phyloP scores from a whole-genome alignment of 2,797 vertebrate species.

The Uromys caudimaculatus region DNA sequence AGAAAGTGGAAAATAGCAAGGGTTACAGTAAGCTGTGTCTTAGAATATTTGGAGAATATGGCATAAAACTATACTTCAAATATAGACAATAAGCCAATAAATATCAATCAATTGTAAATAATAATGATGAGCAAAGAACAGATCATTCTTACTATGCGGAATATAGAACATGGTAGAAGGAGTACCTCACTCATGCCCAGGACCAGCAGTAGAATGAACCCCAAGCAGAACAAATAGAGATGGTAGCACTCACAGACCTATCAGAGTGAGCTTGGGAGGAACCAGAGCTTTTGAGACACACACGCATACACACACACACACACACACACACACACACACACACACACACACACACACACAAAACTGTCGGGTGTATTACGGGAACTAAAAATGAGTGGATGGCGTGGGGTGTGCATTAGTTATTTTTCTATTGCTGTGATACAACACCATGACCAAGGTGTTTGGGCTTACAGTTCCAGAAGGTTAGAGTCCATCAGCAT shows the following conservation, averaged over 20 bases:
- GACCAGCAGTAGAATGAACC: background rate
- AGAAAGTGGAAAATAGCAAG: conserved; percentile 14
- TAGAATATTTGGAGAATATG: background rate
- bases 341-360: background rate
- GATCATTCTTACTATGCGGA: background rate
- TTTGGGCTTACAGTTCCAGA: background rate
- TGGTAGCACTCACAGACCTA: background rate
- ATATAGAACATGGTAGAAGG: background rate
- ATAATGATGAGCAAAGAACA: background rate
- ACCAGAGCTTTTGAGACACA: background rate
- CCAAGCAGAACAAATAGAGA: background rate
- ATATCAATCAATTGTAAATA: conserved; percentile 23
- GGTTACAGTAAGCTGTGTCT: background rate
- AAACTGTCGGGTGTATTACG: background rate
- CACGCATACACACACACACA: background rate
- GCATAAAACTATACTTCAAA: background rate
- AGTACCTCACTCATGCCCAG: background rate
- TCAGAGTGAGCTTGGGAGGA: background rate
- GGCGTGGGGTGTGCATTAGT: background rate
- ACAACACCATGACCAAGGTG: background rate
- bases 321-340: background rate
- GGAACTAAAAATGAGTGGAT: background rate
- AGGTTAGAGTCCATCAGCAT: background rate
- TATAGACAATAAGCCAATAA: conserved; percentile 13
- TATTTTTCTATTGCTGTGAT: background rate